phyloP scores from a whole-genome alignment of 2,888 invertebrate species.

The Suillia variegata region DNA sequence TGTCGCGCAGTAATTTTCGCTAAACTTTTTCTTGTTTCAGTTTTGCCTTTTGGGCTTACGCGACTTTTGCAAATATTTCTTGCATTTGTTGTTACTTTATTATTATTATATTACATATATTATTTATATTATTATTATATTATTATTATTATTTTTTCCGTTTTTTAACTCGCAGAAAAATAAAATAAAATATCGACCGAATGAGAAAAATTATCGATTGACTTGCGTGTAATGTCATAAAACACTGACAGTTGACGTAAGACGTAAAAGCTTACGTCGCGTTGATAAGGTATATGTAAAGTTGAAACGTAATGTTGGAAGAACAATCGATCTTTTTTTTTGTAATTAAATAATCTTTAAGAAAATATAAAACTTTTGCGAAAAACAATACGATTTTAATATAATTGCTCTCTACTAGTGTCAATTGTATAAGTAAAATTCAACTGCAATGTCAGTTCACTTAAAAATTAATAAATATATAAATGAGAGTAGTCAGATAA shows the following conservation, averaged over 20 bases:
- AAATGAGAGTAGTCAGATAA: too few species aligned
- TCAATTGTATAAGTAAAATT: too few species aligned
- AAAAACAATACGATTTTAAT: too few species aligned
- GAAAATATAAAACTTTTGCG: too few species aligned
- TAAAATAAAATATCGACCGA: constrained; percentile 57
- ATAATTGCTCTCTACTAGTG: too few species aligned
- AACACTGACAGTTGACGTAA: neutral
- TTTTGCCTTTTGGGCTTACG: constrained; percentile 9
- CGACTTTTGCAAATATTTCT: constrained; percentile 7
- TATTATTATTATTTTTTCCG: constrained; percentile 29
- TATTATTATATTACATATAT: constrained; percentile 13
- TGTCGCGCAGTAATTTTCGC: constrained; percentile 43
- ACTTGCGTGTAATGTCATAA: neutral
- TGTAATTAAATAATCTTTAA: too few species aligned
- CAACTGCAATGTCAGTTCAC: too few species aligned
- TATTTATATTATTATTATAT: constrained; percentile 20
- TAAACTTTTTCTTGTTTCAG: constrained; percentile 28
- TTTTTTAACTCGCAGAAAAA: constrained; percentile 25
- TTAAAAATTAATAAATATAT: too few species aligned
- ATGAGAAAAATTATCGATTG: constrained; percentile 45
- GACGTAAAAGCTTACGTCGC: neutral
- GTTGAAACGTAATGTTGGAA: too few species aligned
- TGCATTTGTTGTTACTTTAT: constrained; percentile 12
- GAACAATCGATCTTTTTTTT: too few species aligned
- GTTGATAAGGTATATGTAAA: neutral